phyloP scores from a whole-genome alignment of 2,888 invertebrate species.

The Mythimna impura region DNA sequence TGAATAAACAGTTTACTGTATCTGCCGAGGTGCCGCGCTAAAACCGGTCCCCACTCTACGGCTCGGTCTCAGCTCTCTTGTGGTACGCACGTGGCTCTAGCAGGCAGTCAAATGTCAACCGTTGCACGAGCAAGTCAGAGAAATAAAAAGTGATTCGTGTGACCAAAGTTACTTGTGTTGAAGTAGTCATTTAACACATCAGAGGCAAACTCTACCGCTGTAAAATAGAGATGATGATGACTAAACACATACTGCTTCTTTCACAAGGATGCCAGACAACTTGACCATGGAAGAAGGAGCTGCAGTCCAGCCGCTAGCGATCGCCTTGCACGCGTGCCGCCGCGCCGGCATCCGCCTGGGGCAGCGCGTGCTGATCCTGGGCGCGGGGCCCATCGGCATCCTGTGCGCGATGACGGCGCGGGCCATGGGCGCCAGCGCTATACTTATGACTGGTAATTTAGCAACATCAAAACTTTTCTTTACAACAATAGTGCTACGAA shows the following conservation, averaged over 20 bases:
- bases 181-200: no score
- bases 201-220: no score
- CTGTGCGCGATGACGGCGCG: constrained; percentile 94
- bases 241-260: no score
- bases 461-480: neutral
- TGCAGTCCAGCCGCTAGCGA: constrained; percentile 97
- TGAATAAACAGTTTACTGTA: no score
- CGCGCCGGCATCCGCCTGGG: constrained; percentile 94
- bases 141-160: no score
- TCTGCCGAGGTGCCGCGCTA: no score
- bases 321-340: constrained; percentile 97
- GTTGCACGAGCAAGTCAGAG: no score
- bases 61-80: no score
- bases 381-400: constrained; percentile 97
- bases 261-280: constrained; percentile 94
- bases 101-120: no score
- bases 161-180: no score
- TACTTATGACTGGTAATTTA: constrained; percentile 91
- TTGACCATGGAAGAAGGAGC: constrained; percentile 98
- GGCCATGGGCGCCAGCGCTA: constrained; percentile 95
- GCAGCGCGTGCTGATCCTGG: constrained; percentile 93
- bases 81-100: no score
- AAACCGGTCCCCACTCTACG: no score
- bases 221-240: neutral
- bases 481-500: neutral